phyloP scores from a whole-genome alignment of 2,113 vertebrate species.

The Colinus virginianus region DNA sequence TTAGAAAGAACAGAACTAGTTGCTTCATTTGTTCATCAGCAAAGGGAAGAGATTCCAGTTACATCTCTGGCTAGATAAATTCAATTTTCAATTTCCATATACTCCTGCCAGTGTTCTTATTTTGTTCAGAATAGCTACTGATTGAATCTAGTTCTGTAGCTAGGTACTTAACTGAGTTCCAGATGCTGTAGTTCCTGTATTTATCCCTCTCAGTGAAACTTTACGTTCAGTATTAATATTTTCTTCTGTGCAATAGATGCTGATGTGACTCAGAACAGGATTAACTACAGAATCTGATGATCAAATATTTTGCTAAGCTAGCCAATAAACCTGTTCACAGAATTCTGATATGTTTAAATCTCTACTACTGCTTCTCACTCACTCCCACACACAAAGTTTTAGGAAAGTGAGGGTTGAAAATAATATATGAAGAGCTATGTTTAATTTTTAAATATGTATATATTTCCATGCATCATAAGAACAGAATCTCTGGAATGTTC shows the following conservation, averaged over 20 bases:
- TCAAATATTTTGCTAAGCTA: neutral
- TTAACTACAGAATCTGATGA: neutral
- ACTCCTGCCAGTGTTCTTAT: neutral
- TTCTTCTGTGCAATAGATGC: neutral
- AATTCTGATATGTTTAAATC: neutral
- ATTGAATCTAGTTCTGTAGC: neutral
- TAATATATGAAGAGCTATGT: neutral
- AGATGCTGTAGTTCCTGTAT: neutral
- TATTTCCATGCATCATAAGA: neutral
- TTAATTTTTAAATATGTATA: neutral
- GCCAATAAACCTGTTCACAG: neutral
- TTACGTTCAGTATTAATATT: neutral
- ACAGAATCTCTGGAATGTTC: neutral
- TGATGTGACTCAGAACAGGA: neutral
- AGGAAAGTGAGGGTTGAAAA: neutral
- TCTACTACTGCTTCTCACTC: neutral
- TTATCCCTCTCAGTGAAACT: neutral
- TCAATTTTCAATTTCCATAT: neutral
- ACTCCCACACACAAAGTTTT: accelerated
- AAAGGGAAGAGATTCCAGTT: neutral
- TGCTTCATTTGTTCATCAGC: neutral
- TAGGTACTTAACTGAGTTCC: neutral
- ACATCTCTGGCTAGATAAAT: neutral
- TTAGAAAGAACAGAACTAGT: neutral
- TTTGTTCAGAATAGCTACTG: neutral